Conservation (phyloP, 2,797 vertebrate genomes). For the Parotocinclus haroldoi region DNA sequence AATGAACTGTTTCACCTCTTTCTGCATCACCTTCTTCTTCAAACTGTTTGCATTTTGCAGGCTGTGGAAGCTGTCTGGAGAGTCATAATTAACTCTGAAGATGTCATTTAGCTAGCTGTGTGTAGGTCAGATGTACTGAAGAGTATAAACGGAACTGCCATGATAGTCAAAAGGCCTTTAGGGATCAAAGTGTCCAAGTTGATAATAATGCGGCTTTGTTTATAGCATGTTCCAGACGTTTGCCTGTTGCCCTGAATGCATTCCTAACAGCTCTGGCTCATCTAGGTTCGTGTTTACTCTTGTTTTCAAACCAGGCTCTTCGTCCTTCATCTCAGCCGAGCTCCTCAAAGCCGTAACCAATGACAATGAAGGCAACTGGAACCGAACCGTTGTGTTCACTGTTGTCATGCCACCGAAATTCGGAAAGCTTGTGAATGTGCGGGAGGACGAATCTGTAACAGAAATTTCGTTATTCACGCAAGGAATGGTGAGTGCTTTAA, state of each 20-base stretch:
- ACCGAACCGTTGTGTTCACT: slow-evolving; percentile 75
- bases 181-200: slow-evolving; percentile 23
- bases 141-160: slow-evolving; percentile 13
- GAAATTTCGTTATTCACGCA: slow-evolving; percentile 82
- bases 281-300: slow-evolving; percentile 8
- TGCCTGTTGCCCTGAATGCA: slow-evolving; percentile 23
- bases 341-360: slow-evolving; percentile 81
- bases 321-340: slow-evolving; percentile 69
- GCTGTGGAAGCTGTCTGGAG: not conserved
- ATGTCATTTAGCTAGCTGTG: slow-evolving; percentile 6
- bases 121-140: no score
- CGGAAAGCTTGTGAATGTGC: slow-evolving; percentile 73
- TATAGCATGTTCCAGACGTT: slow-evolving; percentile 23
- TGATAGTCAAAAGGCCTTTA: slow-evolving; percentile 5
- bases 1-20: no score
- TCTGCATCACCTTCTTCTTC: not conserved
- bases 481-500: slow-evolving; percentile 75
- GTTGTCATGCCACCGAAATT: slow-evolving; percentile 73
- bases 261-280: slow-evolving; percentile 23
- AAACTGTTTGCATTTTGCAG: not conserved
- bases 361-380: slow-evolving; percentile 69
- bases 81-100: slow-evolving; percentile 16
- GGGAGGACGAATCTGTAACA: slow-evolving; percentile 64
- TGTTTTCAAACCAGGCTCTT: slow-evolving; percentile 67
- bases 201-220: slow-evolving; percentile 23